Evolutionary conservation across 2,113 vertebrate species (phyloP), one percentile per base, ranked within the genome.

Genomic region (Heterotis niloticus): DNA sequence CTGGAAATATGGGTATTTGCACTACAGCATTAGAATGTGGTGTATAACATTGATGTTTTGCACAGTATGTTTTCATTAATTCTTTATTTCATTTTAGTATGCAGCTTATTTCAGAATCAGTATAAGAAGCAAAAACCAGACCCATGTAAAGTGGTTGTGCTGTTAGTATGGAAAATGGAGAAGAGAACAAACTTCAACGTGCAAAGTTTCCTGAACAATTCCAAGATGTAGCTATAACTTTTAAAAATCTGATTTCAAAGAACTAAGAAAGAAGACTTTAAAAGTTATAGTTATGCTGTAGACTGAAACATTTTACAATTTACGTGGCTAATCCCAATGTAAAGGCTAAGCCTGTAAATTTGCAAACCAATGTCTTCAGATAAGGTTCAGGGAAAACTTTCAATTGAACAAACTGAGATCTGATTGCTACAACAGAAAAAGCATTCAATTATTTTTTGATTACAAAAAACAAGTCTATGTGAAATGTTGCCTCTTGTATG

Each of bases 201-300:
- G 24, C 78, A 70, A 14, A 80, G 57, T 80, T 64, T 60, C 68
- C 80, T 7, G 62, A 70, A 57, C 78, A 65, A 64, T 76, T 70
- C 26, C 69, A 52, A 62, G 13, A 62, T 62, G 20, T 62, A 62
- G 1, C 10, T 44, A 7, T 44, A 44, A 44, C 34, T 44, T 44
- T 44, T 44, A 62, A 62, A 62, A 4, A 11, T 62, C 20, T 14
- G 59, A 20, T 62, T 62, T 62, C 59, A 62, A 17, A 62, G 20
- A 44, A 44, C 34, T 44, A 44, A 62, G 3, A 62, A 62, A 62
- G 59, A 17, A 62, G 13, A 59, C 57, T 59, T 59, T 59, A 13
- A 10, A n/a, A n/a, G n/a, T n/a, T n/a, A n/a, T n/a, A n/a, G n/a
- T n/a, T 44, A 44, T 44, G 7, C 34, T 44, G 2, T 44, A 44